Evolutionary conservation across 2,888 invertebrate genomes (phyloP).

Genomic region (Nudaria mundana): DNA sequence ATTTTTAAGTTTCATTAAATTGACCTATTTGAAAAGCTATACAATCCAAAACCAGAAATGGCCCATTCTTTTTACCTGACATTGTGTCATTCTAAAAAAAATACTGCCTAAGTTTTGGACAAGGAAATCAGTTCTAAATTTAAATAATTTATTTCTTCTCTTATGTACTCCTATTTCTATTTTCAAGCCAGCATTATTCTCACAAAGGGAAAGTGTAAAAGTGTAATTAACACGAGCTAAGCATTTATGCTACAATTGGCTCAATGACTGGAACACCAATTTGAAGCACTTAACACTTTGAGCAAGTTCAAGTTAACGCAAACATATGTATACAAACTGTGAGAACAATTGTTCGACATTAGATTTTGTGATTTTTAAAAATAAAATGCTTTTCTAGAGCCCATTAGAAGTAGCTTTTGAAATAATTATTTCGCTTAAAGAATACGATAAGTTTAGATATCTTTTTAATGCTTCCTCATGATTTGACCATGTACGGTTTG

Average conservation of each 20-base stretch:
- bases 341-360: constrained; percentile 1
- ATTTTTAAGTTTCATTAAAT: neutral
- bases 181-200: constrained; percentile 1
- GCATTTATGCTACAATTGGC: constrained; percentile 40
- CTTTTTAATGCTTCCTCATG: too few relatives aligned
- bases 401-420: too few relatives aligned
- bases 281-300: constrained; percentile 46
- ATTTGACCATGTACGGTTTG: too few relatives aligned
- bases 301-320: constrained; percentile 32
- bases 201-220: constrained; percentile 19
- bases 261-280: constrained; percentile 43
- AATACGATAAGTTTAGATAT: too few relatives aligned
- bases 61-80: too few relatives aligned
- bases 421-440: too few relatives aligned
- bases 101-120: too few relatives aligned
- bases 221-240: constrained; percentile 42
- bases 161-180: neutral
- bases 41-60: too few relatives aligned
- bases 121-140: neutral
- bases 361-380: neutral
- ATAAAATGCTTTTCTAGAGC: too few relatives aligned
- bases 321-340: constrained; percentile 14
- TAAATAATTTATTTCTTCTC: too few relatives aligned
- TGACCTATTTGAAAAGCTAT: too few relatives aligned
- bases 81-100: too few relatives aligned